phyloP scores from a whole-genome alignment of 2,797 vertebrate genomes.

The Microctenopoma stevenorrisi region DNA sequence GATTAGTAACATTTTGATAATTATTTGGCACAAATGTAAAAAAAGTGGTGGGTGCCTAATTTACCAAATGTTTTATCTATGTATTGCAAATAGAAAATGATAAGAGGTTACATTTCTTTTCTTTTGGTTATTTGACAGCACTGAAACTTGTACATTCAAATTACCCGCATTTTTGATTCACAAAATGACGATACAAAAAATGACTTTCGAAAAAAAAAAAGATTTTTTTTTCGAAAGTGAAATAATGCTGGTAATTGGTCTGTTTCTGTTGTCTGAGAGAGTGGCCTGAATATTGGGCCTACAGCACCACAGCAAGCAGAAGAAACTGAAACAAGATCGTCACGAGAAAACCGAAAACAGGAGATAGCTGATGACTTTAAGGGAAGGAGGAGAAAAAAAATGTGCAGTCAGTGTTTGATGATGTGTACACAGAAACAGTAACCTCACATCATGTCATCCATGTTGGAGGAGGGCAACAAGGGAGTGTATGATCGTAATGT shows the following conservation, averaged over 20 bases:
- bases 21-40: no score
- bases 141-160: no score
- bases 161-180: no score
- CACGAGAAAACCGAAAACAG: not conserved
- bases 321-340: not conserved
- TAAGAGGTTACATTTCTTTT: no score
- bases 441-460: slow-evolving; percentile 38
- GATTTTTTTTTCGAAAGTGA: no score
- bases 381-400: not conserved
- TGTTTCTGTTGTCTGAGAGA: not conserved
- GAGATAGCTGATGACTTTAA: not conserved
- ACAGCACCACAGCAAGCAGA: not conserved
- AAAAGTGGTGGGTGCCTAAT: no score
- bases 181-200: no score
- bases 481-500: not conserved
- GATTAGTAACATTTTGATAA: no score
- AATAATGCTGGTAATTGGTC: not conserved
- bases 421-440: slow-evolving; percentile 15
- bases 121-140: no score
- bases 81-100: no score
- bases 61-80: no score
- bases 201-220: no score
- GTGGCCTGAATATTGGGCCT: not conserved
- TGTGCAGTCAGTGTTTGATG: slow-evolving; percentile 4
- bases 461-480: slow-evolving; percentile 21